A percentile compares a stretch with the other conserved stretches of the same genome.
Evolutionary conservation across 2,888 invertebrate species (phyloP).

Genomic region (Drosophila neonasuta): DNA sequence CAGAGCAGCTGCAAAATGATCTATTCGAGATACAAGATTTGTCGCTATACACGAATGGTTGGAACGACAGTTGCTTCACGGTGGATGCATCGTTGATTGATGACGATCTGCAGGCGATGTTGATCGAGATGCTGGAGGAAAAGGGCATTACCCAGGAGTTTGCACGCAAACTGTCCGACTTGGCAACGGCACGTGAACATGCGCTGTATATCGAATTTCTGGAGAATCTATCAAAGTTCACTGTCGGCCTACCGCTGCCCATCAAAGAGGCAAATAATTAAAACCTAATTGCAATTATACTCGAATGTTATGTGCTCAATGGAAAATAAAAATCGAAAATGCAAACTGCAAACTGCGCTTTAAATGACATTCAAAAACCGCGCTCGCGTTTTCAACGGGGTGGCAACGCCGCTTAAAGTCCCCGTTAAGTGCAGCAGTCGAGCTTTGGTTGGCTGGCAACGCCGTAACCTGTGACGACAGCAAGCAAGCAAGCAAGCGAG

Average conservation of each 20-base stretch:
- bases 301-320: not conserved
- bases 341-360: not conserved
- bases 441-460: conserved; percentile 55
- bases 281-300: conserved; percentile 6
- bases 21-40: conserved; percentile 45
- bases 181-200: conserved; percentile 56
- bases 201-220: conserved; percentile 51
- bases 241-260: conserved; percentile 32
- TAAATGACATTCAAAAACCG: conserved; percentile 9
- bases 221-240: conserved; percentile 51
- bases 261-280: conserved; percentile 18
- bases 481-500: conserved; percentile 10
- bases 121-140: conserved; percentile 46
- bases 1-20: conserved; percentile 17
- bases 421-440: conserved; percentile 15
- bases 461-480: conserved; percentile 48
- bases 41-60: conserved; percentile 32
- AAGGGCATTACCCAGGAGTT: conserved; percentile 51
- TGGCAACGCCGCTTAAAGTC: conserved; percentile 21
- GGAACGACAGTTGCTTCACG: conserved; percentile 47
- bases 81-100: conserved; percentile 48
- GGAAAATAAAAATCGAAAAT: conserved; percentile 11
- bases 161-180: conserved; percentile 48
- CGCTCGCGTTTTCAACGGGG: not conserved
- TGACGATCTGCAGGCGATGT: conserved; percentile 35